A percentile compares a stretch with the other conserved stretches of the same genome.
Conservation (phyloP, 2,888 invertebrate genomes). For the Drosophila pseudotakahashii region DNA sequence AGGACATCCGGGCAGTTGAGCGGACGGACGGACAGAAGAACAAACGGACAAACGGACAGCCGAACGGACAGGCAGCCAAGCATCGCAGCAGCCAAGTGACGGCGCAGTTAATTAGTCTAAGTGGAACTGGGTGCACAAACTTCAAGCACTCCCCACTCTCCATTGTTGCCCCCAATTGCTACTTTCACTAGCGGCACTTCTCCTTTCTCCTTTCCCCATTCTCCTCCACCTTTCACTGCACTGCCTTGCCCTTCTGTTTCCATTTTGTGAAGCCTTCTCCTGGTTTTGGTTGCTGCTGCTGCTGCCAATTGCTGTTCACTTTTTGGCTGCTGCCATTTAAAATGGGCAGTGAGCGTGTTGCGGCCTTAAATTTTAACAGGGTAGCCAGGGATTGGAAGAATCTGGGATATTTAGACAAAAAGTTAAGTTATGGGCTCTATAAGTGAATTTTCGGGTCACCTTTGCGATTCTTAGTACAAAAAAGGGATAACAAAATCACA, state of each 20-base stretch:
- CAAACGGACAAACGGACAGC: constrained; percentile 5
- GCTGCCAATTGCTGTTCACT: constrained; percentile 48
- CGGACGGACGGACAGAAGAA: constrained; percentile 4
- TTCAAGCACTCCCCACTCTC: constrained; percentile 54
- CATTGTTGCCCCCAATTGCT: constrained; percentile 47
- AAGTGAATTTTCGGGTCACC: too few species aligned
- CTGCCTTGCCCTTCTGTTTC: constrained; percentile 2
- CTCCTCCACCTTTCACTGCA: constrained; percentile 1
- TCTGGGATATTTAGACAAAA: too few species aligned
- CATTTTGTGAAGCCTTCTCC: constrained; percentile 15
- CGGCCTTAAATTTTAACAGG: constrained; percentile 36
- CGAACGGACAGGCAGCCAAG: constrained; percentile 6
- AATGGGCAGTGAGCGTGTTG: constrained; percentile 62
- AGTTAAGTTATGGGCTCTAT: too few species aligned
- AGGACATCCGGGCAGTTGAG: neutral
- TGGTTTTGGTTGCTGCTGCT: constrained; percentile 4
- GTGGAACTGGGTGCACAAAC: constrained; percentile 77
- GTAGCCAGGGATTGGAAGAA: neutral
- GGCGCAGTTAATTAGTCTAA: constrained; percentile 79
- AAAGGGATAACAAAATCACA: too few species aligned
- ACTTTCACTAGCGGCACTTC: constrained; percentile 46
- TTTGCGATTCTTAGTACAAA: too few species aligned
- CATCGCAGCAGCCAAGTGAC: constrained; percentile 63
- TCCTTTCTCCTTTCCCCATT: constrained; percentile 6
- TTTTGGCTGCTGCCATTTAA: constrained; percentile 53